Evolutionary conservation across 2,888 invertebrate species (phyloP).

Genomic region (Anaspis maculata): DNA sequence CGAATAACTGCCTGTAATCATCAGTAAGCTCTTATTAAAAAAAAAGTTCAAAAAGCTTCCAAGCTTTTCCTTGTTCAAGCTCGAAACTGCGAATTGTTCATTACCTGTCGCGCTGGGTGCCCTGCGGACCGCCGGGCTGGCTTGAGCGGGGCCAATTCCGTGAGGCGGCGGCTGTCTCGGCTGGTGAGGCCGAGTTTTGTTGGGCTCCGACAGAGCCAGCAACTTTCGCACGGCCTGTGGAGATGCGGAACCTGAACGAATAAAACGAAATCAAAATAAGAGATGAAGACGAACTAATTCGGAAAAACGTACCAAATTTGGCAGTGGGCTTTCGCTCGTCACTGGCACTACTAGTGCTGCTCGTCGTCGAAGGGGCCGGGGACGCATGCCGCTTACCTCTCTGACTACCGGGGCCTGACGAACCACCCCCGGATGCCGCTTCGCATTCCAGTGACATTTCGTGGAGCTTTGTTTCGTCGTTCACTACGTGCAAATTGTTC

Average conservation of each 20-base stretch:
- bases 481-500: constrained; percentile 82
- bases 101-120: constrained; percentile 45
- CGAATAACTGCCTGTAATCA: constrained; percentile 42
- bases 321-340: constrained; percentile 59
- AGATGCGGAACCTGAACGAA: constrained; percentile 85
- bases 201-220: constrained; percentile 80
- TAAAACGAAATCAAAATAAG: constrained; percentile 5
- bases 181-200: constrained; percentile 81
- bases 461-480: constrained; percentile 85
- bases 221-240: constrained; percentile 96
- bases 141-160: constrained; percentile 52
- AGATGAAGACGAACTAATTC: neutral
- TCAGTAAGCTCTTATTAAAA: neutral
- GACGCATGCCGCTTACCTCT: constrained; percentile 75
- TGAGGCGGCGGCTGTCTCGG: constrained; percentile 56
- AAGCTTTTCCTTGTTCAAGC: neutral
- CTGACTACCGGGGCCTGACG: constrained; percentile 38
- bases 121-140: constrained; percentile 53
- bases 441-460: constrained; percentile 88
- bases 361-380: constrained; percentile 86
- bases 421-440: constrained; percentile 49
- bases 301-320: constrained; percentile 55
- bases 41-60: neutral
- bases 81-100: neutral
- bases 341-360: constrained; percentile 82